Conservation (phyloP, 2,888 invertebrate genomes). For the Caenorhabditis angaria region DNA sequence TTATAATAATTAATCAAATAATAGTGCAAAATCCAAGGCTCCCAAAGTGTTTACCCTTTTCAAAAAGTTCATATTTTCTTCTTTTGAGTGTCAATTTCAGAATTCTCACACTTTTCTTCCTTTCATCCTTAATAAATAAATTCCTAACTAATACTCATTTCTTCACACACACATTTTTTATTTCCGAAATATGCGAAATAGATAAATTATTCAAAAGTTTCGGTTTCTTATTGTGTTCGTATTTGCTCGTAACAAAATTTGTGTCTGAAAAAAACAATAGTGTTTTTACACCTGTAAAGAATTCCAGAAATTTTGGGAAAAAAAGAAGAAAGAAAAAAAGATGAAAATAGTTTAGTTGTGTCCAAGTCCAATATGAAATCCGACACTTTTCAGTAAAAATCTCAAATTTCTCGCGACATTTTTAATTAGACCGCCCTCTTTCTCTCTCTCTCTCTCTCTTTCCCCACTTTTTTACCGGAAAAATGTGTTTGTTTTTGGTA, state of each 20-base stretch:
- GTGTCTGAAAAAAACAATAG: neutral
- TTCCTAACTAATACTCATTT: neutral
- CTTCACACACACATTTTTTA: neutral
- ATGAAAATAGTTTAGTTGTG: neutral
- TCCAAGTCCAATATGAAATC: neutral
- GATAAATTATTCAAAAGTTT: constrained; percentile 4
- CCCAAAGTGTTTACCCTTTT: neutral
- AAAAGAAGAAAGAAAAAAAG: neutral
- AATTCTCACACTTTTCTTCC: neutral
- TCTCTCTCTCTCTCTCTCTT: neutral
- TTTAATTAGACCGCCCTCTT: neutral
- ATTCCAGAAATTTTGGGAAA: neutral
- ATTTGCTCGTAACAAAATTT: no score
- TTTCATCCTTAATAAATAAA: neutral
- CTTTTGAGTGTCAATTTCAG: neutral
- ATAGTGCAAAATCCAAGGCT: no score
- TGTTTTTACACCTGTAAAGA: neutral
- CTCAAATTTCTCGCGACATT: constrained; percentile 2
- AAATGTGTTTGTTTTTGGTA: neutral
- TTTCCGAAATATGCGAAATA: neutral
- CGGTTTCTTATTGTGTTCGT: constrained; percentile 2
- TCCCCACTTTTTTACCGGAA: neutral
- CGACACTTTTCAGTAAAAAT: neutral
- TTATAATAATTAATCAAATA: no score
- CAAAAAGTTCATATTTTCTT: neutral